Conservation (phyloP, 1,140 invertebrate genomes). For the Platyscapa corneri region DNA sequence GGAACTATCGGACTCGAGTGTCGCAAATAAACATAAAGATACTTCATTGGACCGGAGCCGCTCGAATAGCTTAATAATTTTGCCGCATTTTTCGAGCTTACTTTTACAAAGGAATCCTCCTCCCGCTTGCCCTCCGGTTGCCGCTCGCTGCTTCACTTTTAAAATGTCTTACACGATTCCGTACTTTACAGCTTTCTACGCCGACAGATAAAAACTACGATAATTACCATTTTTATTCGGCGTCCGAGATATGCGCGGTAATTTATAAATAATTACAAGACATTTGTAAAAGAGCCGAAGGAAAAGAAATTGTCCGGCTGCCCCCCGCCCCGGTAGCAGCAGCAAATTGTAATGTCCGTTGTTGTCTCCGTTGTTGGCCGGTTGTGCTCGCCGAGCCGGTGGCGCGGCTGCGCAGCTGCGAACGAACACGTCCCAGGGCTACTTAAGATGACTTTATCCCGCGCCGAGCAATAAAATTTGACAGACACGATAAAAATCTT, state of each 20-base stretch:
- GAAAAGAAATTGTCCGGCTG: not conserved
- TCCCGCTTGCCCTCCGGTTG: not conserved
- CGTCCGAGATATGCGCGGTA: not conserved
- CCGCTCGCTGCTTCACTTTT: not conserved
- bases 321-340: too few species aligned
- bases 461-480: not conserved
- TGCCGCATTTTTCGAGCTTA: not conserved
- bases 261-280: constrained; percentile 11
- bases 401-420: not conserved
- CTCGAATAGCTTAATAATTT: not conserved
- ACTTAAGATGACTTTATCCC: not conserved
- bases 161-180: constrained; percentile 2
- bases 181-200: constrained; percentile 20
- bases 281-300: not conserved
- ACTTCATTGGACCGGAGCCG: not conserved
- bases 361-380: not conserved
- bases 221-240: constrained; percentile 18
- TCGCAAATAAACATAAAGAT: constrained; percentile 14
- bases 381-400: too few species aligned
- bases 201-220: not conserved
- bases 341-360: not conserved
- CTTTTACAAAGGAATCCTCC: too few species aligned
- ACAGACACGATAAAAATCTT: not conserved
- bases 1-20: constrained; percentile 1
- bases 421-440: not conserved